Percentiles rank a stretch among this genome's conserved stretches.
These are phyloP conservation scores for Zootoca vivipara DNA, from an alignment of 2,113 vertebrate species.

Conservation along the genomic window DNA sequence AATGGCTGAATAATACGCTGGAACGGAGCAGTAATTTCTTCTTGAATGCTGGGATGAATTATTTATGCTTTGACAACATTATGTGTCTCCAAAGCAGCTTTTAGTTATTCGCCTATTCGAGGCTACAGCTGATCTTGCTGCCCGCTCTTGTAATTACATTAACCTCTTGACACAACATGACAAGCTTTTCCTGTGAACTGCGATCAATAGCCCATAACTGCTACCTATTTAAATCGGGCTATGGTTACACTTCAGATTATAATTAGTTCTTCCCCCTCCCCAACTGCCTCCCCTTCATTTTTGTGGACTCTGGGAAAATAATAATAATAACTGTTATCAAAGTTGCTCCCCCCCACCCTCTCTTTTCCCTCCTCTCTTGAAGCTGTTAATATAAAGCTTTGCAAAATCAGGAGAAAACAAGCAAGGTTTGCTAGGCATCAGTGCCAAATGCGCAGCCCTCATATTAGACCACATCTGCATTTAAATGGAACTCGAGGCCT, in stretches of 20 bases:
- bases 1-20: slow-evolving; percentile 84
- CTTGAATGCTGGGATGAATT: slow-evolving; percentile 82
- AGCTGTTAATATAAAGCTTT: slow-evolving; percentile 61
- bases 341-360: not conserved
- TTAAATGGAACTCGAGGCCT: slow-evolving; percentile 46
- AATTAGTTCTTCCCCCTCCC: slow-evolving; percentile 75
- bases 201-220: slow-evolving; percentile 85
- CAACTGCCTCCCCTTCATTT: slow-evolving; percentile 57
- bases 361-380: too few species aligned
- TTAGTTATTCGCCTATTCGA: slow-evolving; percentile 82
- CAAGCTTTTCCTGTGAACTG: slow-evolving; percentile 82
- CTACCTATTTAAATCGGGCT: slow-evolving; percentile 78
- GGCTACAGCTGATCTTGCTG: slow-evolving; percentile 83
- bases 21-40: slow-evolving; percentile 81
- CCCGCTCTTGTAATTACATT: slow-evolving; percentile 88
- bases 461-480: slow-evolving; percentile 56
- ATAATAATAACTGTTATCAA: slow-evolving; percentile 19
- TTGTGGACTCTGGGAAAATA: slow-evolving; percentile 43
- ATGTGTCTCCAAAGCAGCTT: slow-evolving; percentile 85
- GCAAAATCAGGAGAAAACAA: slow-evolving; percentile 39
- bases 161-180: slow-evolving; percentile 86
- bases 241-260: slow-evolving; percentile 77
- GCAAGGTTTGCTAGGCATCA: slow-evolving; percentile 38
- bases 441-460: slow-evolving; percentile 47
- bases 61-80: slow-evolving; percentile 89